Conservation (phyloP, 2,113 vertebrate species). For the Pedetes capensis region DNA sequence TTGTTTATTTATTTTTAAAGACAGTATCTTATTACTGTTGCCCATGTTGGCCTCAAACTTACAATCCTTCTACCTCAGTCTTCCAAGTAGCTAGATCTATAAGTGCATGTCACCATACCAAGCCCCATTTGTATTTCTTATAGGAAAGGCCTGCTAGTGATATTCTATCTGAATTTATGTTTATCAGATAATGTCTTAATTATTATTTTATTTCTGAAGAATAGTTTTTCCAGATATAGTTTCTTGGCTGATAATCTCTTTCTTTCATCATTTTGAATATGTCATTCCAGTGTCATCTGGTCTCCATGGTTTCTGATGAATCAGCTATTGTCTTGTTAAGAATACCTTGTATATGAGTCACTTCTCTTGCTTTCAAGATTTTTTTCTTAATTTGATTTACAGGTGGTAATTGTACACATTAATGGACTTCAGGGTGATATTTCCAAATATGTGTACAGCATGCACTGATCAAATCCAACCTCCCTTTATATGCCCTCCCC, state of each 20-base stretch:
- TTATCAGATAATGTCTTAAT: not conserved
- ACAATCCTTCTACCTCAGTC: not conserved
- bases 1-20: not conserved
- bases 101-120: not conserved
- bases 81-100: not conserved
- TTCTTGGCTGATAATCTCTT: too few relatives aligned
- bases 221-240: not conserved
- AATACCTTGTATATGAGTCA: constrained; percentile 3
- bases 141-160: not conserved
- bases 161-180: not conserved
- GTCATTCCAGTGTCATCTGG: not conserved
- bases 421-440: too few relatives aligned
- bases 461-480: not conserved
- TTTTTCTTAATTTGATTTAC: not conserved
- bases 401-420: too few relatives aligned
- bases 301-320: not conserved
- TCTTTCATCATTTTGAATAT: not conserved
- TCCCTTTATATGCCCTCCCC: too few relatives aligned
- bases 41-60: too few relatives aligned
- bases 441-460: too few relatives aligned
- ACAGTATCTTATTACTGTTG: not conserved
- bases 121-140: not conserved
- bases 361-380: not conserved
- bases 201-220: not conserved
- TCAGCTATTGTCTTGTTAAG: too few relatives aligned